Conservation (phyloP, 1,140 invertebrate genomes). For the Liolophura sinensis region DNA sequence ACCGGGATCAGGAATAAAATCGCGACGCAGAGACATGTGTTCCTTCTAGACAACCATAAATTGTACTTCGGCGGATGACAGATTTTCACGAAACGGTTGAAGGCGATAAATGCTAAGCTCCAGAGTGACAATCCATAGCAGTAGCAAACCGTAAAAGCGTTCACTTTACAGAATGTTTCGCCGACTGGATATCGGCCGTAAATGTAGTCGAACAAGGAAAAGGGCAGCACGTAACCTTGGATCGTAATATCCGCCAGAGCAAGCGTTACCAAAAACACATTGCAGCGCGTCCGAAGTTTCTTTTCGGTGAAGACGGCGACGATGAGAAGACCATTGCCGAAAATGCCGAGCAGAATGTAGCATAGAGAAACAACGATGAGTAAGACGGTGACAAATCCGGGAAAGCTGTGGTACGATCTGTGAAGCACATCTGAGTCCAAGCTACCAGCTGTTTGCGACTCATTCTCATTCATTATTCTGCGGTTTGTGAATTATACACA, state of each 20-base stretch:
- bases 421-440: no score
- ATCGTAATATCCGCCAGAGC: constrained; percentile 55
- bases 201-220: constrained; percentile 2
- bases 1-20: constrained; percentile 8
- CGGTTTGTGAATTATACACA: no score
- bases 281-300: constrained; percentile 52
- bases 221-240: constrained; percentile 84
- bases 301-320: constrained; percentile 45
- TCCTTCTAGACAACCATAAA: constrained; percentile 1
- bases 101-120: constrained; percentile 19
- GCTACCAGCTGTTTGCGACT: no score
- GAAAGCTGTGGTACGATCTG: no score
- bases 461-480: no score
- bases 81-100: constrained; percentile 23
- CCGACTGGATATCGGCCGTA: constrained; percentile 12
- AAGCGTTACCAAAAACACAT: constrained; percentile 54
- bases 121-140: constrained; percentile 59
- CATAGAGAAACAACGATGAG: constrained; percentile 7
- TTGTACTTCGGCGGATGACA: constrained; percentile 13
- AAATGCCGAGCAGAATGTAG: constrained; percentile 12
- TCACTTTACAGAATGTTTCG: constrained; percentile 11
- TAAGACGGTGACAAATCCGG: background rate
- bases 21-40: background rate
- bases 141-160: constrained; percentile 12
- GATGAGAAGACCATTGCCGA: constrained; percentile 53